Percentiles rank a stretch among this genome's conserved stretches.
phyloP scores from a whole-genome alignment of 2,888 invertebrate species.

The Phasia obesa region DNA sequence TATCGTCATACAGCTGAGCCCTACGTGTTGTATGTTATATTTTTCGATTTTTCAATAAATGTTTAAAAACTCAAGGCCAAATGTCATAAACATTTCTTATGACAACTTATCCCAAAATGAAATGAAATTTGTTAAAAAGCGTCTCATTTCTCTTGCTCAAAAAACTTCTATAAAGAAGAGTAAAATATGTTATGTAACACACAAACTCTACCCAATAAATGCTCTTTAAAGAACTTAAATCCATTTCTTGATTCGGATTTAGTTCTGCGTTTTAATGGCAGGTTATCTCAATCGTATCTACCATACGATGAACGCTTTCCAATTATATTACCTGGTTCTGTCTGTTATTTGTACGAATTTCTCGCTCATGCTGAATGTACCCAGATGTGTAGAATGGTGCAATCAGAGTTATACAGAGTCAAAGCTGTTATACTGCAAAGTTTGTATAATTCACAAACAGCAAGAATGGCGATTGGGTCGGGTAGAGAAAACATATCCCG shows the following conservation, averaged over 20 bases:
- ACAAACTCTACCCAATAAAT: not conserved
- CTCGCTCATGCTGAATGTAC: not conserved
- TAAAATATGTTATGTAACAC: not conserved
- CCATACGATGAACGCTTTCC: not conserved
- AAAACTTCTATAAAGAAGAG: not conserved
- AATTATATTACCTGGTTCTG: not conserved
- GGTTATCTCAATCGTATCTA: too few species aligned
- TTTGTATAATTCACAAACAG: too few species aligned
- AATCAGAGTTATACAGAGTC: too few species aligned
- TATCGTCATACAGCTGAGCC: not conserved
- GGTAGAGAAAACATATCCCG: too few species aligned
- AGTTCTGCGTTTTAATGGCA: not conserved
- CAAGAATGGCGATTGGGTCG: too few species aligned
- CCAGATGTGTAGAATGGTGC: constrained; percentile 3
- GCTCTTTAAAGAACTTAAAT: not conserved
- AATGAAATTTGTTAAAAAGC: not conserved
- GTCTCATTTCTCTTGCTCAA: not conserved
- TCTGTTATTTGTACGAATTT: not conserved
- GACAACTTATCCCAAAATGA: not conserved
- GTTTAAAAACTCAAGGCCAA: not conserved
- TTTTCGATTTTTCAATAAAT: too few species aligned
- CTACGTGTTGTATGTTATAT: not conserved
- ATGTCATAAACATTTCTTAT: not conserved
- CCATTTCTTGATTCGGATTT: not conserved
- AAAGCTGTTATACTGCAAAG: too few species aligned